phyloP scores from a whole-genome alignment of 2,113 vertebrate genomes.

The Ictalurus punctatus region DNA sequence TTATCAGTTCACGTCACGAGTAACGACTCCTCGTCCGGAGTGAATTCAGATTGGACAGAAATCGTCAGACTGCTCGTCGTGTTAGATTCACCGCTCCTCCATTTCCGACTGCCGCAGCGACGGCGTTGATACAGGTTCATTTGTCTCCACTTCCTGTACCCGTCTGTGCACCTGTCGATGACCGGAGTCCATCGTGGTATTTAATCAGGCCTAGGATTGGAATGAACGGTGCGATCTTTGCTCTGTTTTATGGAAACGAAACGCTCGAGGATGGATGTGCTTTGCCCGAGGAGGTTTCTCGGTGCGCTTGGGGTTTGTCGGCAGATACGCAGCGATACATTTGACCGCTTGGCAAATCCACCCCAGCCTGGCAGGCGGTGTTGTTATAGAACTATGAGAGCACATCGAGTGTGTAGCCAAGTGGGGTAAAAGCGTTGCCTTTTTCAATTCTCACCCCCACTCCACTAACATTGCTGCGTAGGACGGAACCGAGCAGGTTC shows the following conservation, averaged over 20 bases:
- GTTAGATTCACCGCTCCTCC: not conserved
- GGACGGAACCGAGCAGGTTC: not conserved
- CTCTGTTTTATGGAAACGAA: not conserved
- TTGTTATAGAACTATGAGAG: conserved; percentile 19
- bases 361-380: not conserved
- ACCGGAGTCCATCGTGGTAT: not conserved
- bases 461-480: not conserved
- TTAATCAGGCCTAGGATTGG: not conserved
- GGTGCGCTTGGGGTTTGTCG: not conserved
- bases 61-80: not conserved
- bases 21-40: not conserved
- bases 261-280: not conserved
- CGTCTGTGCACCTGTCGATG: not conserved
- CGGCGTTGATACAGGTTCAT: not conserved
- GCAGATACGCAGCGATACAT: not conserved
- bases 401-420: not conserved
- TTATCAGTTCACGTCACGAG: not conserved
- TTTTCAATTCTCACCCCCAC: not conserved
- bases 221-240: not conserved
- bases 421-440: conserved; percentile 5
- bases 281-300: not conserved
- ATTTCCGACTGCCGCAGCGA: not conserved
- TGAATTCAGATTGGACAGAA: not conserved
- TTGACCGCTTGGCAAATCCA: conserved; percentile 8
- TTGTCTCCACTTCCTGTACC: not conserved